These are phyloP conservation scores for human DNA, from an alignment of 2,113 vertebrate species.

Conservation along the genomic window DNA sequence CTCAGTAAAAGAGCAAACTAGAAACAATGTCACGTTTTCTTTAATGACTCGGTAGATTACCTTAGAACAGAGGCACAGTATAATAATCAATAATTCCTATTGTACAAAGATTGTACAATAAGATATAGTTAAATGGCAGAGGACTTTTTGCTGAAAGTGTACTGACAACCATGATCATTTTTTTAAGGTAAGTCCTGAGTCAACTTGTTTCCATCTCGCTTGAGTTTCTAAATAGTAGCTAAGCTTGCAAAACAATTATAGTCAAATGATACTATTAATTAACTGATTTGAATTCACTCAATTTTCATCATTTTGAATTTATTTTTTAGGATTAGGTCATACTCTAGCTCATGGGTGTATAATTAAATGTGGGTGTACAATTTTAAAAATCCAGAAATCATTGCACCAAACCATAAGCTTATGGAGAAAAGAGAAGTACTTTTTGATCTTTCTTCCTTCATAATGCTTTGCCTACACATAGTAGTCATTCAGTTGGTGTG, in stretches of 20 bases:
- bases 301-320: conserved; percentile 13
- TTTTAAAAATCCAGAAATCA: not conserved
- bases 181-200: not conserved
- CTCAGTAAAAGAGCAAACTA: not conserved
- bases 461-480: not conserved
- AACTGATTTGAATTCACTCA: conserved; percentile 4
- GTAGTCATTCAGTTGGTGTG: not conserved
- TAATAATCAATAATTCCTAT: not conserved
- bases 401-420: not conserved
- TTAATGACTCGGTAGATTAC: not conserved
- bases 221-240: not conserved
- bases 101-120: not conserved
- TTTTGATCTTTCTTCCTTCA: not conserved
- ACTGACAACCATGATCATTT: not conserved
- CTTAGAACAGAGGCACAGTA: not conserved
- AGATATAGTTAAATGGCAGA: not conserved
- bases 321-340: not conserved
- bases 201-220: not conserved
- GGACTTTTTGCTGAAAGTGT: not conserved
- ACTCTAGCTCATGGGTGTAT: not conserved
- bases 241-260: conserved; percentile 18
- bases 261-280: not conserved
- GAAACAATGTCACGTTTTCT: not conserved
- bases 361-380: not conserved
- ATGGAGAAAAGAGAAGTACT: not conserved